phyloP scores from a whole-genome alignment of 2,888 invertebrate species.

The Glyphotaelius pellucidus region DNA sequence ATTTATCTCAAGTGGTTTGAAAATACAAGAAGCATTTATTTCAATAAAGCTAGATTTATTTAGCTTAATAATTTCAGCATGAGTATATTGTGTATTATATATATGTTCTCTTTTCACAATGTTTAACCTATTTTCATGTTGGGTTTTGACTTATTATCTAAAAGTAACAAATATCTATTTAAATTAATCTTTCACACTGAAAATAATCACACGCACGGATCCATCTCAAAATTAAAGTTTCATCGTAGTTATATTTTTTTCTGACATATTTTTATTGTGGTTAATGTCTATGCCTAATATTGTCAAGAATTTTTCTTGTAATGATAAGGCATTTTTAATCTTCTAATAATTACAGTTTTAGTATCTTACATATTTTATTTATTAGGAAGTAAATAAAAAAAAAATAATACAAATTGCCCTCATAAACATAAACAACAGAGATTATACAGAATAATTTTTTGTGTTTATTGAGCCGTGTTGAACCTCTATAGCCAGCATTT shows the following conservation, averaged over 20 bases:
- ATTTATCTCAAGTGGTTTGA: neutral
- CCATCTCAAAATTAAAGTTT: neutral
- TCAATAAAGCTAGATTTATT: neutral
- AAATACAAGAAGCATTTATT: neutral
- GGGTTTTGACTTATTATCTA: neutral
- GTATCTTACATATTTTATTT: conserved; percentile 2
- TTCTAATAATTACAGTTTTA: conserved; percentile 26
- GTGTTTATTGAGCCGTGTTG: neutral
- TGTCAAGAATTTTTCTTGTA: conserved; percentile 63
- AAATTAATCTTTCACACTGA: neutral
- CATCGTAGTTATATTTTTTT: neutral
- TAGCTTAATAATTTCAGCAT: neutral
- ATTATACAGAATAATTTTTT: neutral
- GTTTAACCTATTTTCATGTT: neutral
- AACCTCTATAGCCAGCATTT: neutral
- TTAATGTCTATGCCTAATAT: conserved; percentile 61
- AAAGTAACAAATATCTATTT: neutral
- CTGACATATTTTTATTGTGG: neutral
- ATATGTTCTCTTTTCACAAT: neutral
- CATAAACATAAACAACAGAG: neutral
- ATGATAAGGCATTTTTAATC: conserved; percentile 58
- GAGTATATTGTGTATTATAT: neutral
- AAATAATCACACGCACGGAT: neutral
- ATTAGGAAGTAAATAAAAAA: neutral
- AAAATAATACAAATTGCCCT: neutral